Evolutionary conservation across 2,888 invertebrate genomes (phyloP), one percentile per base, ranked within the genome.

Genomic region (Gymnocheta viridis): DNA sequence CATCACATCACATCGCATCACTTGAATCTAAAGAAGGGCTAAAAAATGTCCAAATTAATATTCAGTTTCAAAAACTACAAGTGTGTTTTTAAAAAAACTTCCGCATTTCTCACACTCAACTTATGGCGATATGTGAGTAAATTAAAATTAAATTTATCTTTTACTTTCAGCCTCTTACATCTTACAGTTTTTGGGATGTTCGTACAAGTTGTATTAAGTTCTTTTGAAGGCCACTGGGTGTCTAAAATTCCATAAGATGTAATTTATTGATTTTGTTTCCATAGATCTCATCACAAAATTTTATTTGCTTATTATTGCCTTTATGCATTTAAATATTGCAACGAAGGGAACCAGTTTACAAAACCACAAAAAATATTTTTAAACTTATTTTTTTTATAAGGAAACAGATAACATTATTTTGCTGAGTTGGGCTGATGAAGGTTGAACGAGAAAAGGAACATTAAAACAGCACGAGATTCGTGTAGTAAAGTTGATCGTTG

Each of bases 291-390:
- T 70, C 17, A 4, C n/a, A n/a, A n/a, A n/a, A 29, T 58, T 4
- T 29, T 6, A 17, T 41, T 41, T 32, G 2, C 41, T 51, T 4
- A 47, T 19, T 29, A 35, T 17, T 41, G 38, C 19, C 27, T 66
- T 73, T 64, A 54, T n/a, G n/a, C n/a, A n/a, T 80, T 47, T 49
- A 66, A 80, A 58, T 60, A 73, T 41, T 51, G 22, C 12, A 41
- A 54, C 41, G 10, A 32, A 27, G 1, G 54, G 62, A 69, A 41
- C 81, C 81, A 54, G 74, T 74, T 81, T 41, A 17, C 27, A 32
- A 78, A 56, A 47, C 17, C 54, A 27, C 17, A 79, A 51, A 70
- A 35, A 58, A 7, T 17, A 44, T 29, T 56, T 9, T 17, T 56
- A 14, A 19, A 41, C 19, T 41, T 5, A 6, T n/a, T 9, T 22